Evolutionary conservation across 2,888 invertebrate genomes (phyloP).

Genomic region (Dorcus parallelipipedus): DNA sequence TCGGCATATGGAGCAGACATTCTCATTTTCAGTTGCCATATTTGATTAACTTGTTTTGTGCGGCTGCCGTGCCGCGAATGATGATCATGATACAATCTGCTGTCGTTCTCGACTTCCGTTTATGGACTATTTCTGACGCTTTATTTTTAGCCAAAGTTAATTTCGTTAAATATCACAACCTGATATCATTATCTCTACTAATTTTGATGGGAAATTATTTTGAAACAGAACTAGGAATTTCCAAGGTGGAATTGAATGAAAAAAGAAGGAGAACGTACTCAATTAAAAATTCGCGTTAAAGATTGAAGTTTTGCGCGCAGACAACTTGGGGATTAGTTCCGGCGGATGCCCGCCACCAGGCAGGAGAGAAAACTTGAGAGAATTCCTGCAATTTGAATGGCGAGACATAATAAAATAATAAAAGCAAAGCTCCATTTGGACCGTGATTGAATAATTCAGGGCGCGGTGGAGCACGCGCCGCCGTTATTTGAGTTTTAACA

Average conservation of each 20-base stretch:
- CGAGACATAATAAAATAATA: conserved; percentile 40
- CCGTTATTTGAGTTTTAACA: conserved; percentile 37
- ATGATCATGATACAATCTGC: no score
- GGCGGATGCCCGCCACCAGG: conserved; percentile 12
- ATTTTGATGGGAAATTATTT: not conserved
- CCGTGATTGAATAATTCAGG: conserved; percentile 38
- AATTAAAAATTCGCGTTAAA: conserved; percentile 37
- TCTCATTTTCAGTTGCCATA: conserved; percentile 3
- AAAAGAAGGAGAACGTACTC: conserved; percentile 27
- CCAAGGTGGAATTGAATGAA: not conserved
- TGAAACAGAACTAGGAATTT: no score
- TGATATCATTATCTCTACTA: not conserved
- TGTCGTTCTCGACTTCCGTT: not conserved
- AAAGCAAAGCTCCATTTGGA: conserved; percentile 34
- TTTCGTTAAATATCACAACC: no score
- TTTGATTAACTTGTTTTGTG: conserved; percentile 24
- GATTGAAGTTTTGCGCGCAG: conserved; percentile 30
- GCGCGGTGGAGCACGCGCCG: conserved; percentile 33
- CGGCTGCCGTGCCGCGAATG: no score
- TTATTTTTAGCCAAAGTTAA: not conserved
- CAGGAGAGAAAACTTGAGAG: conserved; percentile 28
- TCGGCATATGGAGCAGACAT: not conserved
- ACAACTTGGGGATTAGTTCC: conserved; percentile 35
- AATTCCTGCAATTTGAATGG: conserved; percentile 35
- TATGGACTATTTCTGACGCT: not conserved